Evolutionary conservation across 2,888 invertebrate species (phyloP).

Genomic region (Oscheius onirici): DNA sequence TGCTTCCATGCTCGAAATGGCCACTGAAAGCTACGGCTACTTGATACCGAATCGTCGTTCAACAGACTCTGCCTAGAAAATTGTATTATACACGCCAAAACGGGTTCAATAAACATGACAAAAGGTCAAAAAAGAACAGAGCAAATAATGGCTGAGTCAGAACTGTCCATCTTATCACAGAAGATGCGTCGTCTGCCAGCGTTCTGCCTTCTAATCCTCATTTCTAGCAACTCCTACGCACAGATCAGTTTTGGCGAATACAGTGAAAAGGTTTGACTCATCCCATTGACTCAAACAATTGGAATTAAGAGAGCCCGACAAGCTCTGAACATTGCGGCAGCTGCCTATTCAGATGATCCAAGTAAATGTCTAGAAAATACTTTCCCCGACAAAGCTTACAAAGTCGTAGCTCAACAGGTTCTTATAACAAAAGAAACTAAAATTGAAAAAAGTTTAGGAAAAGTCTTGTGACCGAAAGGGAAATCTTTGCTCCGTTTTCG

Average conservation of each 20-base stretch:
- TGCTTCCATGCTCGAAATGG: conserved; percentile 52
- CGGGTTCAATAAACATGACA: conserved; percentile 25
- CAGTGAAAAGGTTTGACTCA: neutral
- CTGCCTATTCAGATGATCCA: conserved; percentile 33
- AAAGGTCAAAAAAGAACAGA: too few species aligned
- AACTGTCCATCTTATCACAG: neutral
- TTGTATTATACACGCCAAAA: neutral
- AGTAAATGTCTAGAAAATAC: conserved; percentile 28
- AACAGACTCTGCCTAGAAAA: conserved; percentile 13
- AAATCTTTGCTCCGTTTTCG: conserved; percentile 38
- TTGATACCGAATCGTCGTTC: conserved; percentile 37
- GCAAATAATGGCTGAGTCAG: neutral
- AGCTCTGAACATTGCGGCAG: conserved; percentile 33
- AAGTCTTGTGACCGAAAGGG: conserved; percentile 38
- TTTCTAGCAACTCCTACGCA: conserved; percentile 5
- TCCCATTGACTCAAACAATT: neutral
- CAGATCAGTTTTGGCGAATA: conserved; percentile 15
- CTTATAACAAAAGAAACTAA: neutral
- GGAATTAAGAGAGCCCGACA: conserved; percentile 27
- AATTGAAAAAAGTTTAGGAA: neutral
- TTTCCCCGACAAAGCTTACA: conserved; percentile 30
- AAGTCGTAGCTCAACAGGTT: conserved; percentile 16
- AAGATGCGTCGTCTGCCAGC: neutral
- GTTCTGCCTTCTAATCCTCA: conserved; percentile 11
- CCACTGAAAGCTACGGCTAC: conserved; percentile 61